phyloP scores from a whole-genome alignment of 92 coral and sea anemone genomes.

The Zoanthus sociatus region DNA sequence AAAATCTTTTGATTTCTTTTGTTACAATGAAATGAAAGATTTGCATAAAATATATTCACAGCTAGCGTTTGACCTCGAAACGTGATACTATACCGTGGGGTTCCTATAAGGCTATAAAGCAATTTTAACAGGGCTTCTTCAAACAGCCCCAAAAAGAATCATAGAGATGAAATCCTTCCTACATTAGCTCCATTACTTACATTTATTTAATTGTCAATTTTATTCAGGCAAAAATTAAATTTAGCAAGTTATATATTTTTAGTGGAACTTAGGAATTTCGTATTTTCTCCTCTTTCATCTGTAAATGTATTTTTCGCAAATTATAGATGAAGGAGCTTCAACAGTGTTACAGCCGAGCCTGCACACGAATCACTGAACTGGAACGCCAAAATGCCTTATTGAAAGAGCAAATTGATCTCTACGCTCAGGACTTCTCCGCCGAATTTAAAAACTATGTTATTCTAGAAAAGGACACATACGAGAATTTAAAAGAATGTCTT shows the following conservation, averaged over 20 bases:
- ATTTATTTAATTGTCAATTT: too few species aligned
- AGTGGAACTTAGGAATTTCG: neutral
- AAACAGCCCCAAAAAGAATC: too few species aligned
- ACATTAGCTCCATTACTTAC: too few species aligned
- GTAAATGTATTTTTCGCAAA: neutral
- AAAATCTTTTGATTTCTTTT: neutral
- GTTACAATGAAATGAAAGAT: neutral
- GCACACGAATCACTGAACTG: constrained; percentile 30
- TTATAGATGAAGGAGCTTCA: constrained; percentile 36
- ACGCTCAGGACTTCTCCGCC: constrained; percentile 27
- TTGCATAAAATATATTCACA: neutral
- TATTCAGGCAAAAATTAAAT: too few species aligned
- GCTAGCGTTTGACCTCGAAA: neutral
- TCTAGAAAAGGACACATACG: constrained; percentile 35
- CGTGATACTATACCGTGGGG: neutral
- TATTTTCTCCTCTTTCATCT: neutral
- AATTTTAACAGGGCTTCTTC: too few species aligned
- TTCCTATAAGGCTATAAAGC: neutral
- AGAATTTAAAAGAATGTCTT: constrained; percentile 39
- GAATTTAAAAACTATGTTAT: constrained; percentile 31
- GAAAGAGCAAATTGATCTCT: constrained; percentile 35
- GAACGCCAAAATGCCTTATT: constrained; percentile 35
- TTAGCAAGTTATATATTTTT: neutral
- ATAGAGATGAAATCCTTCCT: too few species aligned
- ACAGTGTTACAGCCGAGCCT: constrained; percentile 34